Base-by-base conservation (phyloP, 2,888 invertebrate species). In the Monopis laevigella region DNA sequence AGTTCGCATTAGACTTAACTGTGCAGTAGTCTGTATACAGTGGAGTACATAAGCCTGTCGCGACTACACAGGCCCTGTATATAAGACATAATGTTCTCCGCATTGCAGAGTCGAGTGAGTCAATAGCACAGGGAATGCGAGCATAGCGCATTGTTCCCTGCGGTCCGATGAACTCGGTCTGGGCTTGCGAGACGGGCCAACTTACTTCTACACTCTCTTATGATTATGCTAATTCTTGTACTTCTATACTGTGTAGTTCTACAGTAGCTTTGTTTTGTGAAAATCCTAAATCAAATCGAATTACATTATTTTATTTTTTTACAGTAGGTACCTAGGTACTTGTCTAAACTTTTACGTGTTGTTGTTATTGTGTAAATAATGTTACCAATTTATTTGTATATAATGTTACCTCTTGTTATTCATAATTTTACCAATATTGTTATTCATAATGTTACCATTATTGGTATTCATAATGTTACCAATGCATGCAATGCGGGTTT, bases 141-240 rank as follows among this genome's bases (percentile, higher is more conserved):
- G 49, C 52, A 53, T 55, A 60, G 58, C 40, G 62, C 64, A 68
- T 71, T 69, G 68, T 72, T 64, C 60, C 26, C 14, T 53, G 52
- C 51, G 56, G 67, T 61, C 56, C 66, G 59, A 57, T 62, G 66
- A 73, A 71, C 71, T 63, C 26, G 11, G 4, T 36, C 36, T 21
- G 36, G 8, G 21, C 36, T 36, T 36, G 2, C 21, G 36, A 36
- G 36, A 21, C 36, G 21, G 19, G 19, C 36, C 21, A 36, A 36
- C 36, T 36, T 36, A 16, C 18, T 36, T 13, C 10, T 36, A 18
- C 19, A 35, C 35, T 35, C 18, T 18, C 18, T 35, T 35, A 36
- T 19, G 36, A 19, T 36, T 36, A 36, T 36, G 36, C 21, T 36
- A 36, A 36, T 36, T 21, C 36, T 17, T n/a, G 17, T 17, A 36